Conservation (phyloP, 2,797 vertebrate genomes). For the Phalanger gymnotis region DNA sequence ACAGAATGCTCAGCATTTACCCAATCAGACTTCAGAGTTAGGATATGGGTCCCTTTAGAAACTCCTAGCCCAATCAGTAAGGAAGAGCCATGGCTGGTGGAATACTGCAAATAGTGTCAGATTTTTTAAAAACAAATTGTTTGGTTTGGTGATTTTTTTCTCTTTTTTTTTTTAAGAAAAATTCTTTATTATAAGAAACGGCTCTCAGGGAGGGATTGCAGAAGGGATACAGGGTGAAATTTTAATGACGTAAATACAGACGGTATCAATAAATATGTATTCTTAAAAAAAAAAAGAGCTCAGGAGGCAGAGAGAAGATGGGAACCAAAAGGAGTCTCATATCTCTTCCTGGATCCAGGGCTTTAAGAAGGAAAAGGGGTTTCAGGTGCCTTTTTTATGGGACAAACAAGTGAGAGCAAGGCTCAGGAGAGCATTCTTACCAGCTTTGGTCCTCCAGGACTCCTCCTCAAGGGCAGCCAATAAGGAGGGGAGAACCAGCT, state of each 20-base stretch:
- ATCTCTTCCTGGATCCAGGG: not conserved
- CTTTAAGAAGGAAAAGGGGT: not conserved
- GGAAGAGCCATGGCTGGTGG: not conserved
- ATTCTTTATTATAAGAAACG: not conserved
- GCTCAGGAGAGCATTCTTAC: conserved; percentile 79
- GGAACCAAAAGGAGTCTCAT: not conserved
- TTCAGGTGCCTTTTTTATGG: not conserved
- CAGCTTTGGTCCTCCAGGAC: conserved; percentile 99
- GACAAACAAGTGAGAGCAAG: not conserved
- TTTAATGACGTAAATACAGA: not conserved
- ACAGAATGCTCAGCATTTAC: not conserved
- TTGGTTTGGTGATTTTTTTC: not conserved
- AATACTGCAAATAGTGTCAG: not conserved
- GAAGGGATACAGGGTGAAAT: not conserved
- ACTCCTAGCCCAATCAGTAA: not conserved
- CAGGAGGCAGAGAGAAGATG: not conserved
- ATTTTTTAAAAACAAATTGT: not conserved
- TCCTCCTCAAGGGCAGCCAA: conserved; percentile 97
- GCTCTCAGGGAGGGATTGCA: not conserved
- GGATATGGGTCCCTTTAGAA: not conserved
- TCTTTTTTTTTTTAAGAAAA: not conserved
- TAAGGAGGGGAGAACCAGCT: conserved; percentile 97
- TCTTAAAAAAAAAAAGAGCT: not conserved
- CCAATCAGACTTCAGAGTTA: not conserved
- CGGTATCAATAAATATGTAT: not conserved